Conservation (phyloP, 92 coral and sea anemone species). For the Plumapathes pennacea region DNA sequence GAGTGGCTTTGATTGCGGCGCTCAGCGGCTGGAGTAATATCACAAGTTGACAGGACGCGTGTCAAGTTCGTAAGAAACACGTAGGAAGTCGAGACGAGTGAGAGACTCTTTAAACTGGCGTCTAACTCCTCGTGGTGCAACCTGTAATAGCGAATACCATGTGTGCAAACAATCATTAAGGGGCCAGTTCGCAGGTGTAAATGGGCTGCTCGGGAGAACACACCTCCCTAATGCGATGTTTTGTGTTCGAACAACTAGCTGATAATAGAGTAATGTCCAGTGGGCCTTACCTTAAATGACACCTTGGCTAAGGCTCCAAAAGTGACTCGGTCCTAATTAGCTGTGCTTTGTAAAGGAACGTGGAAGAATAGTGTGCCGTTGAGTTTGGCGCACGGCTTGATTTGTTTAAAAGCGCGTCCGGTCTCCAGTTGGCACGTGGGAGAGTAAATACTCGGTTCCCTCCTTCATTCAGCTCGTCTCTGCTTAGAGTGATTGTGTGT, state of each 20-base stretch:
- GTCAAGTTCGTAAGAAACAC: too few species aligned
- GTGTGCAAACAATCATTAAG: slow-evolving; percentile 74
- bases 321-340: slow-evolving; percentile 41
- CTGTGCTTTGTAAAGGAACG: slow-evolving; percentile 35
- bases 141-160: slow-evolving; percentile 49
- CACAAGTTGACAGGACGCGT: too few species aligned
- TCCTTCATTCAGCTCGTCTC: slow-evolving; percentile 41
- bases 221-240: slow-evolving; percentile 73
- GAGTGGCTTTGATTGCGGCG: too few species aligned
- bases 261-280: slow-evolving; percentile 39
- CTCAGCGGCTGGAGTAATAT: too few species aligned
- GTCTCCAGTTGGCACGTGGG: too few species aligned
- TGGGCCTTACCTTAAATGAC: slow-evolving; percentile 39
- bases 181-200: slow-evolving; percentile 76
- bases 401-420: too few species aligned
- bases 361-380: too few species aligned
- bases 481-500: slow-evolving; percentile 66
- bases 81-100: too few species aligned
- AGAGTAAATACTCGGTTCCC: too few species aligned
- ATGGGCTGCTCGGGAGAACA: slow-evolving; percentile 50
- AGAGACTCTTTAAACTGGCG: too few species aligned
- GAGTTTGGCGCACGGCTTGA: too few species aligned
- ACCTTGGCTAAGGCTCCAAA: slow-evolving; percentile 33
- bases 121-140: neutral
- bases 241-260: slow-evolving; percentile 55